These are phyloP conservation scores for Onychostoma macrolepis DNA, from an alignment of 2,113 vertebrate genomes.

Conservation along the genomic window DNA sequence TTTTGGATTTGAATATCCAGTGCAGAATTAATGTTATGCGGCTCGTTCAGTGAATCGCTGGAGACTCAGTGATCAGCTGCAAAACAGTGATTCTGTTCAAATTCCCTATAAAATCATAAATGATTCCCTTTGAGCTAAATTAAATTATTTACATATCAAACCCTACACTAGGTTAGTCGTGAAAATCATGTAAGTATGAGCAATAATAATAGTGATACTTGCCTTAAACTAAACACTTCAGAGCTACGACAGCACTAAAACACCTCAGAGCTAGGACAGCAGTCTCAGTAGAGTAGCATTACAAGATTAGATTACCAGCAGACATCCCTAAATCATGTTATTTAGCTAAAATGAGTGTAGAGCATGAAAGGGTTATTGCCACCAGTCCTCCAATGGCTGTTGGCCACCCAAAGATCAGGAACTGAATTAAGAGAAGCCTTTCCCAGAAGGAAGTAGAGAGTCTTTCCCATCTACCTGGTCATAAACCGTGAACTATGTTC, in stretches of 20 bases:
- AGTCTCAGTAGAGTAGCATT: constrained; percentile 52
- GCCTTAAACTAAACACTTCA: too few species aligned
- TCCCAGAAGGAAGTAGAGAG: too few species aligned
- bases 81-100: too few species aligned
- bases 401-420: constrained; percentile 32
- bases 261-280: constrained; percentile 22
- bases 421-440: constrained; percentile 45
- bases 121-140: too few species aligned
- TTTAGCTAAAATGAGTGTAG: constrained; percentile 57
- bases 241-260: not conserved
- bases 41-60: too few species aligned
- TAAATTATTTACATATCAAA: too few species aligned
- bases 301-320: constrained; percentile 57
- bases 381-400: constrained; percentile 30
- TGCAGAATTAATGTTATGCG: too few species aligned
- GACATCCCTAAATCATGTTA: constrained; percentile 61
- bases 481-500: constrained; percentile 44
- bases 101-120: too few species aligned
- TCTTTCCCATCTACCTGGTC: constrained; percentile 32
- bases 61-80: too few species aligned
- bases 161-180: not conserved
- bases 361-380: constrained; percentile 53
- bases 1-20: too few species aligned
- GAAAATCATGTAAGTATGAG: not conserved
- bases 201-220: not conserved